Percentiles rank a stretch among this genome's conserved stretches.
Evolutionary conservation across 2,888 invertebrate genomes (phyloP).

Genomic region (Chesias legatella): DNA sequence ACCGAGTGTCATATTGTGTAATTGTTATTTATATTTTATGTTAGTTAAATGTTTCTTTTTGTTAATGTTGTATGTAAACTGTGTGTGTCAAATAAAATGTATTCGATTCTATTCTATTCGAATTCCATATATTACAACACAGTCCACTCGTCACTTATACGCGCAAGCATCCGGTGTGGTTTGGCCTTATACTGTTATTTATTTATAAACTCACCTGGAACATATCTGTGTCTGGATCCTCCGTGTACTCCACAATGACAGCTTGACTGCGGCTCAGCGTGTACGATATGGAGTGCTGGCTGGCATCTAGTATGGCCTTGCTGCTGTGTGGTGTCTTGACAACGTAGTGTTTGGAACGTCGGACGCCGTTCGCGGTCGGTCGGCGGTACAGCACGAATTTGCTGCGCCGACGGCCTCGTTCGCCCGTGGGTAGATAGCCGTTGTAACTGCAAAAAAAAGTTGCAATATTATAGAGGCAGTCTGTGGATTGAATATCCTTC

Average conservation of each 20-base stretch:
- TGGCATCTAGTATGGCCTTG: constrained; percentile 95
- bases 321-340: constrained; percentile 97
- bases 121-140: too few relatives aligned
- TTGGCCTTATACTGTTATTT: background rate
- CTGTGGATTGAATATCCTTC: constrained; percentile 1
- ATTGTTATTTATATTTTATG: too few relatives aligned
- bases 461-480: background rate
- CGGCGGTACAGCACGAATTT: constrained; percentile 95
- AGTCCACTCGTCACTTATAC: too few relatives aligned
- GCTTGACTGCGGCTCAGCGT: constrained; percentile 97
- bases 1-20: too few relatives aligned
- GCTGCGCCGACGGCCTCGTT: constrained; percentile 94
- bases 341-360: constrained; percentile 96
- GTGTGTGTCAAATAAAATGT: too few relatives aligned
- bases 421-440: constrained; percentile 95
- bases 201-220: constrained; percentile 89
- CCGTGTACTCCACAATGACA: constrained; percentile 98
- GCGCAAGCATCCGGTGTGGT: too few relatives aligned
- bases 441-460: constrained; percentile 86
- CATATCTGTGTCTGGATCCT: constrained; percentile 98
- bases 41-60: too few relatives aligned
- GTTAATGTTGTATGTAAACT: too few relatives aligned
- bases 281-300: constrained; percentile 98
- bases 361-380: constrained; percentile 93
- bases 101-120: too few relatives aligned